A percentile compares a stretch with the other conserved stretches of the same genome.
These are phyloP conservation scores for Chaunax sp. DNA, from an alignment of 2,797 vertebrate genomes.

Conservation along the genomic window DNA sequence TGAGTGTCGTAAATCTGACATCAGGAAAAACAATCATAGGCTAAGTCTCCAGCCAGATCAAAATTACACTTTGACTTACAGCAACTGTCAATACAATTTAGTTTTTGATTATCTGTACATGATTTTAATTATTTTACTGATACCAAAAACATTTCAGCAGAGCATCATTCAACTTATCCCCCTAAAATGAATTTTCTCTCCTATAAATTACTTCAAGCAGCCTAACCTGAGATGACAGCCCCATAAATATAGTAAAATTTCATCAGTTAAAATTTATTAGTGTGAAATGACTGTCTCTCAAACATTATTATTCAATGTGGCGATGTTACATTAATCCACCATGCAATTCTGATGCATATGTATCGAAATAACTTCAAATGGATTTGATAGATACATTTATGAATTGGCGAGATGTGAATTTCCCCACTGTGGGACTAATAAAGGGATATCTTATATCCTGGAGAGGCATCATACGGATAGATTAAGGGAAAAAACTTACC, in stretches of 20 bases:
- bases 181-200: neutral
- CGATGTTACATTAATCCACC: neutral
- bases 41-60: slow-evolving; percentile 3
- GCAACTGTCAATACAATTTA: neutral
- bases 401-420: too few relatives aligned
- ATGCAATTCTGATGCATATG: neutral
- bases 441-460: too few relatives aligned
- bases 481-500: too few relatives aligned
- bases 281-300: neutral
- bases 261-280: neutral
- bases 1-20: slow-evolving; percentile 48
- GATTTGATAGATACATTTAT: neutral
- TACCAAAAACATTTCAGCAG: too few relatives aligned
- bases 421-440: too few relatives aligned
- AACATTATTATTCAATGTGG: neutral
- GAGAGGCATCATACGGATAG: too few relatives aligned
- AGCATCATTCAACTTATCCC: too few relatives aligned
- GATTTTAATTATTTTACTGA: neutral
- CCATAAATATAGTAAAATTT: neutral
- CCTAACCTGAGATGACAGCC: neutral
- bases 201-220: neutral
- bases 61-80: neutral
- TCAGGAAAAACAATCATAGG: slow-evolving; percentile 27
- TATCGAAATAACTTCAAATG: neutral
- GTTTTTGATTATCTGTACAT: neutral